Percentiles rank a stretch among this genome's conserved stretches.
These are phyloP conservation scores for Siderastrea radians DNA, from an alignment of 92 coral and sea anemone genomes.

Conservation along the genomic window DNA sequence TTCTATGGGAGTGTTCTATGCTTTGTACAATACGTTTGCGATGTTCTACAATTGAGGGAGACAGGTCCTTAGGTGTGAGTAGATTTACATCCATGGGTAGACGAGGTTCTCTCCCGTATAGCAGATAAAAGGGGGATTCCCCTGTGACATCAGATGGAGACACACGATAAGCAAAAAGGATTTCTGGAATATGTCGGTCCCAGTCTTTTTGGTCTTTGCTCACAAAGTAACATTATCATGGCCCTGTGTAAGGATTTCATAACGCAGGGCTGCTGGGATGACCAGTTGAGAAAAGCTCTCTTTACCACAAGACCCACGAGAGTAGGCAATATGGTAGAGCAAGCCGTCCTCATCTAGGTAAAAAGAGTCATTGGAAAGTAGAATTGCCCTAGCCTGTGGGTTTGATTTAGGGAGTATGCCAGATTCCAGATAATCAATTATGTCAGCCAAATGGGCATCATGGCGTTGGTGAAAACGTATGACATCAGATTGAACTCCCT, in stretches of 20 bases:
- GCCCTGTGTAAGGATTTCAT: constrained; percentile 38
- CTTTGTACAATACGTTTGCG: constrained; percentile 32
- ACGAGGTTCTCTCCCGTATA: constrained; percentile 11
- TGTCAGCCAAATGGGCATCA: constrained; percentile 10
- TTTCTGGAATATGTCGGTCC: too few species aligned
- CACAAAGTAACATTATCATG: constrained; percentile 43
- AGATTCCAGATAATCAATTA: constrained; percentile 49
- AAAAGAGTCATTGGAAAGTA: constrained; percentile 3
- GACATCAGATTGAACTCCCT: constrained; percentile 40
- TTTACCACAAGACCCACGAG: background rate
- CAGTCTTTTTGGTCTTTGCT: too few species aligned
- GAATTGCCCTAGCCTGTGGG: constrained; percentile 13
- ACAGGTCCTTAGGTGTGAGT: constrained; percentile 35
- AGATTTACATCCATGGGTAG: background rate
- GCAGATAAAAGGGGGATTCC: constrained; percentile 25
- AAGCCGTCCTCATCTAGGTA: constrained; percentile 28
- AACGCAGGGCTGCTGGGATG: constrained; percentile 15
- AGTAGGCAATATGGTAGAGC: background rate
- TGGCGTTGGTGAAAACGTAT: background rate
- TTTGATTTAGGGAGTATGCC: constrained; percentile 36
- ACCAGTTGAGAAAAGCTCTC: constrained; percentile 28
- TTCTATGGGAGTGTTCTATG: background rate
- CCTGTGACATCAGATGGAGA: too few species aligned
- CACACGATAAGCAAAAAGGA: too few species aligned
- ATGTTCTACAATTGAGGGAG: constrained; percentile 47